Evolutionary conservation across 2,113 vertebrate species (phyloP), one percentile per base, ranked within the genome.

Genomic region (Mystacornis crossleyi): DNA sequence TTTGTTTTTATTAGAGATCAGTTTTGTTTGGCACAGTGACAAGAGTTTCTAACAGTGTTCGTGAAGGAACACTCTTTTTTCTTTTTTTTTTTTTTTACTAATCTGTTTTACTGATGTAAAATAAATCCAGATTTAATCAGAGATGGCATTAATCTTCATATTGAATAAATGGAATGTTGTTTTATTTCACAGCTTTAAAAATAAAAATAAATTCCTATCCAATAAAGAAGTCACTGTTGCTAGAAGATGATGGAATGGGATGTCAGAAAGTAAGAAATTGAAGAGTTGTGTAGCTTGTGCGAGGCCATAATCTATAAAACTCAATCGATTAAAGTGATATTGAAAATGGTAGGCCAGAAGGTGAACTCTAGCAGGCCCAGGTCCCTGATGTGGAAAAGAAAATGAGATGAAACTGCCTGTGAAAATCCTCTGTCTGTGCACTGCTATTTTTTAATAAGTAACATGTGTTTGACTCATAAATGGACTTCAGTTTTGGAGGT

Each of bases 81-180:
- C 91, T 15, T 40, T 40, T 51, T 72, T 87, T 89, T 92, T 95
- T 42, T 43, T 94, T 94, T 93, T 53, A 78, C 90, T 95, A 86
- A 89, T 88, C 53, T 89, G 74, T 55, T 95, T 88, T 93, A 91
- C 55, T 85, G 73, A 77, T 95, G 66, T 80, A 96, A 95, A 96
- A 85, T 97, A 97, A 97, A 97, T 97, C 93, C 81, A 96, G 84
- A 93, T 97, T 96, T 96, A 96, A 97, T 97, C 95, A 81, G 79
- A 90, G 86, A 61, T 89, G 38, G 18, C 81, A 96, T 97, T 97
- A 89, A 95, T 97, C 95, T 96, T 97, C 92, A 78, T 94, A 92
- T 96, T 81, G 86, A 94, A 89, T 95, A 96, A 96, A 90, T 71
- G 65, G 51, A 53, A 60, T 89, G 81, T 91, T 97, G 80, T 79